Conservation (phyloP, 2,888 invertebrate species). For the Criorhina ranunculi region DNA sequence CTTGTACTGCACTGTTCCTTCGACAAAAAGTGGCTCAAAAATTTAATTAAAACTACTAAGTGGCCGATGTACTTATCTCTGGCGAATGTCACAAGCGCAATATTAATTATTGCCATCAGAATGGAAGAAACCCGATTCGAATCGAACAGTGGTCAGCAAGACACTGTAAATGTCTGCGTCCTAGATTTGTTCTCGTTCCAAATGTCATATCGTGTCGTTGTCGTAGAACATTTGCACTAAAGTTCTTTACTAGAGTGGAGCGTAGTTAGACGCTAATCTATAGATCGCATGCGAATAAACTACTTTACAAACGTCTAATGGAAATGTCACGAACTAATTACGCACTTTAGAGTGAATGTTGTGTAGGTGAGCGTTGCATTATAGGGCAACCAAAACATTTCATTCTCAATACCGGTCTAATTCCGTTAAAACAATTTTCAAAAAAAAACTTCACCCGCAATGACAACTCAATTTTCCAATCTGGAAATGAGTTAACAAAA, state of each 20-base stretch:
- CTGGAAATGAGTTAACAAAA: slow-evolving; percentile 43
- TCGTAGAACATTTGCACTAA: neutral
- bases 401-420: slow-evolving; percentile 9
- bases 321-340: slow-evolving; percentile 63
- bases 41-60: slow-evolving; percentile 49
- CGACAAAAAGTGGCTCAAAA: slow-evolving; percentile 51
- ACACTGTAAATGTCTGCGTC: slow-evolving; percentile 20
- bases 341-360: slow-evolving; percentile 38
- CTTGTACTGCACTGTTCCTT: slow-evolving; percentile 16
- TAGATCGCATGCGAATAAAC: slow-evolving; percentile 62
- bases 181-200: slow-evolving; percentile 40
- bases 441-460: neutral
- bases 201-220: slow-evolving; percentile 51
- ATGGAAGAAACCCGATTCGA: slow-evolving; percentile 41
- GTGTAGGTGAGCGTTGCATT: neutral
- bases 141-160: slow-evolving; percentile 30
- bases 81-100: slow-evolving; percentile 65
- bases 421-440: slow-evolving; percentile 13
- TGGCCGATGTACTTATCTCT: slow-evolving; percentile 33
- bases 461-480: slow-evolving; percentile 23
- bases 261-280: slow-evolving; percentile 40
- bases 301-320: slow-evolving; percentile 34
- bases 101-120: slow-evolving; percentile 68
- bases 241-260: too few species aligned
- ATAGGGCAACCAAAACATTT: slow-evolving; percentile 4